A percentile compares a stretch with the other conserved stretches of the same genome.
phyloP scores from a whole-genome alignment of 1,140 invertebrate genomes.

The Drosophila truncata region DNA sequence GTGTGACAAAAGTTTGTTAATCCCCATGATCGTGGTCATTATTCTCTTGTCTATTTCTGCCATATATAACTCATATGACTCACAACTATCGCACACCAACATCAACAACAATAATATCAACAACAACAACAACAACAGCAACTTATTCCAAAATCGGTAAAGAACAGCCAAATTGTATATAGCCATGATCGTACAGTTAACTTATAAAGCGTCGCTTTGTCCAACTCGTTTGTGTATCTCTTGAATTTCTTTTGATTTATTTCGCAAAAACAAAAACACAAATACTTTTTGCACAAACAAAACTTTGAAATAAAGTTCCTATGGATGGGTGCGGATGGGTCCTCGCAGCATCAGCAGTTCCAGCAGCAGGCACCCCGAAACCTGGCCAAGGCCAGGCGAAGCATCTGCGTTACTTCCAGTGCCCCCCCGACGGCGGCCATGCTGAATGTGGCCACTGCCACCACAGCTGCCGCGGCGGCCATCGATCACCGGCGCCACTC shows the following conservation, averaged over 20 bases:
- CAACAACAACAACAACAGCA: conserved; percentile 60
- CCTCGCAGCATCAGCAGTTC: conserved; percentile 55
- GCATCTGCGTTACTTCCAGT: conserved; percentile 79
- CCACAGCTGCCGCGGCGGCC: conserved; percentile 36
- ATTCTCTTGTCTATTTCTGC: conserved; percentile 76
- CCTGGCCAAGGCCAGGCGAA: conserved; percentile 68
- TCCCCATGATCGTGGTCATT: conserved; percentile 56
- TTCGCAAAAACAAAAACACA: conserved; percentile 45
- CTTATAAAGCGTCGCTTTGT: conserved; percentile 44
- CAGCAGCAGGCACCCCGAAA: conserved; percentile 57
- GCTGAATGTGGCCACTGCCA: conserved; percentile 49
- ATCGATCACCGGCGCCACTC: conserved; percentile 77
- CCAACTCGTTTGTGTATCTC: conserved; percentile 48
- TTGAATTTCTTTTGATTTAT: conserved; percentile 49
- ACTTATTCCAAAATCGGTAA: conserved; percentile 79
- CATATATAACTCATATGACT: conserved; percentile 54
- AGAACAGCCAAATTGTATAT: conserved; percentile 61
- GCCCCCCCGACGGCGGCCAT: conserved; percentile 65
- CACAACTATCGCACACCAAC: conserved; percentile 58
- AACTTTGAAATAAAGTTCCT: conserved; percentile 64
- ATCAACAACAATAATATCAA: conserved; percentile 35
- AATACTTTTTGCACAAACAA: conserved; percentile 43
- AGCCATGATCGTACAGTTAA: conserved; percentile 44
- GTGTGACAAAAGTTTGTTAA: conserved; percentile 63
- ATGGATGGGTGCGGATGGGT: conserved; percentile 75